Base-by-base conservation (phyloP, 2,888 invertebrate genomes). In the Linnaemya vulpina region DNA sequence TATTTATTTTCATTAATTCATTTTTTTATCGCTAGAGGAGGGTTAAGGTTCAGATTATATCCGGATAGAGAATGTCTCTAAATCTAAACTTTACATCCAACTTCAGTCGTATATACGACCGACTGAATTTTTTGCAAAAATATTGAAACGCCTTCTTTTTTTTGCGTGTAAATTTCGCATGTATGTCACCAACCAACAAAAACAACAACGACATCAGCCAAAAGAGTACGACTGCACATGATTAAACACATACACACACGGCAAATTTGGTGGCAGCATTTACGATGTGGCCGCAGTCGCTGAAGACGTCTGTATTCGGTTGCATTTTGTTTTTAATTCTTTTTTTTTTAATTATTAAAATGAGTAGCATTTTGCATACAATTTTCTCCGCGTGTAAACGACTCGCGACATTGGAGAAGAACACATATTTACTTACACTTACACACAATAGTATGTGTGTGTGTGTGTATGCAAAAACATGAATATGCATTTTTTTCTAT, bases 131-230 rank as follows among this genome's bases (percentile, higher is more conserved):
- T 30, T 30, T 30, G 30, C 3, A 30, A 30, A 30, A 30, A 30
- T 40, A 3, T 38, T 38, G 10, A 38, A 5, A 35, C 35, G 8
- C 35, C 35, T n/a, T 43, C 8, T 25, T 55, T 67, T 67, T 11
- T 65, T 55, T 22, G 13, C 10, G 58, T 76, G 79, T 79, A 88
- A 9, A 86, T 89, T 71, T 63, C 46, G 1, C 35, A 65, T 73
- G 88, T 88, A 87, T 89, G 89, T 90, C 90, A 90, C 88, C 82
- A 77, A 60, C 87, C 58, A 73, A 43, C 46, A 55, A 30, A 11
- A 58, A 58, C 11, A 43, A 71, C 8, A 53, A 22, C 3, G 10
- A 13, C 0, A 55, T 35, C 17, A 25, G 30, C 38, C 40, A 40
- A 70, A 55, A 25, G 38, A 30, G 46, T 65, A 65, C 43, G 53